phyloP scores from a whole-genome alignment of 2,797 vertebrate genomes.

The Phrynocephalus forsythii region DNA sequence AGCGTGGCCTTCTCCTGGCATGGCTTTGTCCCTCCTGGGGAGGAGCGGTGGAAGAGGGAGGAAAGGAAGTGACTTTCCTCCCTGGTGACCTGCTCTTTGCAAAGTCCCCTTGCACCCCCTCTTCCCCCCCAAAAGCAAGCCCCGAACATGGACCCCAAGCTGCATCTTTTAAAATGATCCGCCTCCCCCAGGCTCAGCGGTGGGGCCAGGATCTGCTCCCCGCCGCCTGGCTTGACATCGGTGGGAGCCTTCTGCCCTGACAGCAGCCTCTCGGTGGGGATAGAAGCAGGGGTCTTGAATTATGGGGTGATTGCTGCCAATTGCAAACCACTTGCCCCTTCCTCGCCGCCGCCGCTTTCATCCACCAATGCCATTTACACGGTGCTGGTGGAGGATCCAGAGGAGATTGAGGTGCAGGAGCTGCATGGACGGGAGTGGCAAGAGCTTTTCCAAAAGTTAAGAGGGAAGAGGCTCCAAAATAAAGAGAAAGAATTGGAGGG shows the following conservation, averaged over 20 bases:
- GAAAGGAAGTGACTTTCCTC: no score
- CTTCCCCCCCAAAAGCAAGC: background rate
- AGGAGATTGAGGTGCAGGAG: slow-evolving; percentile 23
- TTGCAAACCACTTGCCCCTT: slow-evolving; percentile 29
- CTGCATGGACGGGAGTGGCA: slow-evolving; percentile 10
- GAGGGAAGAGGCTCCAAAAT: no score
- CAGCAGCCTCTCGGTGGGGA: background rate
- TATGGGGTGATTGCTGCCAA: slow-evolving; percentile 27
- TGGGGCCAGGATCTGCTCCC: slow-evolving; percentile 29
- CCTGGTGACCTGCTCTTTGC: background rate
- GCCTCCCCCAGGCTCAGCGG: slow-evolving; percentile 11
- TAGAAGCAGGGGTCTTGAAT: background rate
- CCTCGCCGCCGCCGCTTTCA: background rate
- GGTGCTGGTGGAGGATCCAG: slow-evolving; percentile 46
- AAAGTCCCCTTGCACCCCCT: background rate
- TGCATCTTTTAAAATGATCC: slow-evolving; percentile 33
- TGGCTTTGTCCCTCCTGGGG: background rate
- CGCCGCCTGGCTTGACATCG: slow-evolving; percentile 44
- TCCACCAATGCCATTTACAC: slow-evolving; percentile 50
- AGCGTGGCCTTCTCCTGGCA: slow-evolving; percentile 30
- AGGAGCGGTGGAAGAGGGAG: no score
- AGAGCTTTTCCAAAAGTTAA: slow-evolving; percentile 33
- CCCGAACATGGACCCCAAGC: slow-evolving; percentile 51
- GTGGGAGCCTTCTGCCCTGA: slow-evolving; percentile 2
- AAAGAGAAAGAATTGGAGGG: no score